Evolutionary conservation across 1,140 invertebrate species (phyloP), one percentile per base, ranked within the genome.

Genomic region (Temnothorax longispinosus): DNA sequence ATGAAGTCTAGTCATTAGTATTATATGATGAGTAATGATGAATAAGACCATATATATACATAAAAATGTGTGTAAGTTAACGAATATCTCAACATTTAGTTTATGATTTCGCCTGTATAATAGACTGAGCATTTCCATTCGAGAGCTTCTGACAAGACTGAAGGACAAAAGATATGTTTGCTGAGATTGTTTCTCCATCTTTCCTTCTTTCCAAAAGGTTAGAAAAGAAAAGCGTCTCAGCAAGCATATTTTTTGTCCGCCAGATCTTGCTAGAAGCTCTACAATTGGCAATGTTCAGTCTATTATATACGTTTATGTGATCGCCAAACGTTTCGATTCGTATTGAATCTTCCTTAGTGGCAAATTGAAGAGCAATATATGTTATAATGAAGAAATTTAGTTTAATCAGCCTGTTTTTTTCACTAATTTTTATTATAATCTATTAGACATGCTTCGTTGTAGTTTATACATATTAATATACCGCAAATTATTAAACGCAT

Each of bases 1-100:
- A 90, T 91, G 87, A 88, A 88, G 92, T 92, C 92, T 92, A 92
- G 92, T 92, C 92, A 92, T 92, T 85, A 27, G 27, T 27, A 27
- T 27, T 27, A 27, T 27, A 27, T 27, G 27, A 27, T 27, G 27
- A 27, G 27, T 27, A 27, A 27, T 27, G 38, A 38, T 6, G 27
- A 8, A 41, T 41, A 8, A 41, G 41, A 41, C 8, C 47, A 10
- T 47, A 47, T 47, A 47, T 4, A 47, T 47, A 47, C 47, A 52
- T 52, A 52, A 41, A 8, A 41, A 41, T 41, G 27, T 27, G 27
- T 27, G 27, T 52, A 52, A 52, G 6, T 52, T 18, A 18, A 18
- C 50, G 5, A 11, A 11, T 0, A 27, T 62, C 11, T 38, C 3
- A 35, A 18, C 15, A 52, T 54, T 54, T n/a, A 54, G 18, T 54